Evolutionary conservation across 2,888 invertebrate species (phyloP).

Genomic region (Caradrina kadenii): DNA sequence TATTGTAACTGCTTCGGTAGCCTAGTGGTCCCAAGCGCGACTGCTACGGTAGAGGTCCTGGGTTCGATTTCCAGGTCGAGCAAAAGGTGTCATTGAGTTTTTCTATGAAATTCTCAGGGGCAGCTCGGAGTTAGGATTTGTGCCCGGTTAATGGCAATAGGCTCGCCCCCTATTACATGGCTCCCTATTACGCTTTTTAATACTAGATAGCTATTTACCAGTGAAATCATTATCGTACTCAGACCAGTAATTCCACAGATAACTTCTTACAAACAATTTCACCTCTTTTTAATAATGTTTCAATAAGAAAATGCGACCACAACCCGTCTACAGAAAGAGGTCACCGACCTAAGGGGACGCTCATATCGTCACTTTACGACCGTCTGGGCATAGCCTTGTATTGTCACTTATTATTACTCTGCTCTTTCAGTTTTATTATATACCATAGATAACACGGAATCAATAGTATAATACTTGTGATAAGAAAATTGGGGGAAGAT

Average conservation of each 20-base stretch:
- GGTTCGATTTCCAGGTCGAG: no score
- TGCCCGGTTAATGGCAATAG: no score
- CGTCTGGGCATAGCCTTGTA: constrained; percentile 13
- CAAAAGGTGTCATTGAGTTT: no score
- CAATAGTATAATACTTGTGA: constrained; percentile 10
- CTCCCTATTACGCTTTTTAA: no score
- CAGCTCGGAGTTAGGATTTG: no score
- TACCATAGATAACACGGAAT: constrained; percentile 22
- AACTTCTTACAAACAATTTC: no score
- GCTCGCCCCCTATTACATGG: no score
- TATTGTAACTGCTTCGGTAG: no score
- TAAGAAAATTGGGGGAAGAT: constrained; percentile 16
- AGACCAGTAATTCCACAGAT: not conserved
- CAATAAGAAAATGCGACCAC: not conserved
- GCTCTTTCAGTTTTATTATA: constrained; percentile 25
- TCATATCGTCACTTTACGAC: constrained; percentile 37
- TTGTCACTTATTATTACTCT: constrained; percentile 24
- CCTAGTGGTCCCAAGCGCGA: no score
- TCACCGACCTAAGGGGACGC: constrained; percentile 23
- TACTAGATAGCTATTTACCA: not conserved
- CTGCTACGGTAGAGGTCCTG: no score
- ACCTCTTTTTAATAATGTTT: not conserved
- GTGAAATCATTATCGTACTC: not conserved
- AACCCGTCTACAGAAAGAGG: constrained; percentile 22
- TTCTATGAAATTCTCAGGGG: no score